A percentile compares a stretch with the other conserved stretches of the same genome.
Conservation (phyloP, 1,140 invertebrate species). For the Psix sp. region DNA sequence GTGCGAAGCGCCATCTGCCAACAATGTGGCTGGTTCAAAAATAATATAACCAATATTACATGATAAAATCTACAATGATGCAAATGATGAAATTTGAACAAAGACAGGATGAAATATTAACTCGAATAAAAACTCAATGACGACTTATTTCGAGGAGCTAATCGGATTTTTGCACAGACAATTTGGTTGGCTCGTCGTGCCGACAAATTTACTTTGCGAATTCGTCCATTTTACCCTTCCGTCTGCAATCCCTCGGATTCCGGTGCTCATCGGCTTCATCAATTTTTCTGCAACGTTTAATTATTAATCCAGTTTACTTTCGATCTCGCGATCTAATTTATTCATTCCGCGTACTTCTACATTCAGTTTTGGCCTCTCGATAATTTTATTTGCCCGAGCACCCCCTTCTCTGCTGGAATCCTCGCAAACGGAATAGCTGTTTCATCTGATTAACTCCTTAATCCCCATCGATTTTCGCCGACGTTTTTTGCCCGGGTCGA, state of each 20-base stretch:
- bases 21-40: too few species aligned
- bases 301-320: constrained; percentile 54
- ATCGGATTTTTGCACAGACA: constrained; percentile 32
- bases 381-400: constrained; percentile 39
- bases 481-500: constrained; percentile 32
- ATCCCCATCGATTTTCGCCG: constrained; percentile 49
- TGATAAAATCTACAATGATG: too few species aligned
- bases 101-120: neutral
- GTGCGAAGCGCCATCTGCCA: too few species aligned
- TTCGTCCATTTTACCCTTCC: constrained; percentile 43
- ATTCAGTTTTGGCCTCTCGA: constrained; percentile 15
- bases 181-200: constrained; percentile 11
- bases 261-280: constrained; percentile 24
- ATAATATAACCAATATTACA: too few species aligned
- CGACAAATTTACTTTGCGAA: constrained; percentile 30
- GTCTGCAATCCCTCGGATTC: constrained; percentile 35
- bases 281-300: constrained; percentile 45
- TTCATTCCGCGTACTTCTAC: constrained; percentile 39
- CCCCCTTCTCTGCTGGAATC: constrained; percentile 16
- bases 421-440: constrained; percentile 55
- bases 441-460: constrained; percentile 60
- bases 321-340: constrained; percentile 50
- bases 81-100: too few species aligned
- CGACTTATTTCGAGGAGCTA: constrained; percentile 9
- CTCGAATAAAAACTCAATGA: neutral